Evolutionary conservation across 2,797 vertebrate genomes (phyloP).

Genomic region (Spheniscus humboldti): DNA sequence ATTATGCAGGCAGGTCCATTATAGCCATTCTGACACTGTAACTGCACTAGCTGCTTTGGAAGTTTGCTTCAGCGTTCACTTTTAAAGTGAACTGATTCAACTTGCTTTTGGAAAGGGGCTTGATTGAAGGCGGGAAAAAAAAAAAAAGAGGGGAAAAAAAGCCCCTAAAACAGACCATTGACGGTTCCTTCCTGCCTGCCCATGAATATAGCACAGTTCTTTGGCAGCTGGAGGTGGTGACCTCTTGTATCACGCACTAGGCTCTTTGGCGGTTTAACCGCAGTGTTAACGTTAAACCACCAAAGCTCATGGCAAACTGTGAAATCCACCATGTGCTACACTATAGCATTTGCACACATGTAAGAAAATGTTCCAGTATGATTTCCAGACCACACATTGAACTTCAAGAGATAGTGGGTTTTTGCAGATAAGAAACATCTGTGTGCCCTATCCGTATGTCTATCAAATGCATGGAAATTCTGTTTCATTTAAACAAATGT

Average conservation of each 20-base stretch:
- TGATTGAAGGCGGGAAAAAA: accelerated
- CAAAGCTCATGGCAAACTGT: not conserved
- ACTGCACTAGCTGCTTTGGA: not conserved
- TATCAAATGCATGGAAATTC: not conserved
- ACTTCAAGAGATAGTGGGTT: not conserved
- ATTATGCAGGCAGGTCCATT: not conserved
- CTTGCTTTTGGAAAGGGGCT: not conserved
- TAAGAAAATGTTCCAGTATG: not conserved
- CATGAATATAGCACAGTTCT: not conserved
- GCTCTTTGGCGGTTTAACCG: not conserved
- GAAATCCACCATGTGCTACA: not conserved
- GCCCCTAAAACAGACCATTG: not conserved
- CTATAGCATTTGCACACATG: not conserved
- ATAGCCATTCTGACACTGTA: not conserved
- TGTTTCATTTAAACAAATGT: not conserved
- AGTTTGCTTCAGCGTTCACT: not conserved
- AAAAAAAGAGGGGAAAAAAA: accelerated
- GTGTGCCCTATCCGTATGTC: not conserved
- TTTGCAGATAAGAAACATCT: not conserved
- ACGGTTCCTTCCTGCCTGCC: not conserved
- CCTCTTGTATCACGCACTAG: not conserved
- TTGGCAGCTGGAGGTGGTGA: not conserved
- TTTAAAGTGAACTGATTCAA: not conserved
- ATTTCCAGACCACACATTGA: not conserved
- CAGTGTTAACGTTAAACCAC: not conserved